Evolutionary conservation across 2,888 invertebrate genomes (phyloP).

Genomic region (Lithophane leautieri): DNA sequence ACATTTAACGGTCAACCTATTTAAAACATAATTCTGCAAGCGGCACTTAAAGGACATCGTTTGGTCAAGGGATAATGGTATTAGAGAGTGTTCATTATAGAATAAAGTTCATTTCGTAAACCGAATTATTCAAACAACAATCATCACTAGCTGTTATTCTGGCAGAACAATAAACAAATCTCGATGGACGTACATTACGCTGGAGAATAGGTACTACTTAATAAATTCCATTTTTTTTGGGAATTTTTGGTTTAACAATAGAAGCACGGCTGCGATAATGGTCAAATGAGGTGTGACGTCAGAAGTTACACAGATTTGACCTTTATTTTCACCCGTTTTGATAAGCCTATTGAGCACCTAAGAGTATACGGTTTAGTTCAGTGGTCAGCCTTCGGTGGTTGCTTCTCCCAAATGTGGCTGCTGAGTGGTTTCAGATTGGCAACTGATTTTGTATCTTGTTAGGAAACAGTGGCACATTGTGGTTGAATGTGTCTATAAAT

Average conservation of each 20-base stretch:
- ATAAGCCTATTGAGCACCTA: not conserved
- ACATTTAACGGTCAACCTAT: not conserved
- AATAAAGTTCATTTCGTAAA: slow-evolving; percentile 25
- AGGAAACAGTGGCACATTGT: not conserved
- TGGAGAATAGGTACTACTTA: slow-evolving; percentile 26
- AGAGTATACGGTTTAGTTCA: not conserved
- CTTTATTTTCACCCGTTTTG: slow-evolving; percentile 34
- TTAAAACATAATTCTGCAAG: not conserved
- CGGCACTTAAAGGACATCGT: not conserved
- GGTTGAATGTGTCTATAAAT: not conserved
- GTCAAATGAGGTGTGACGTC: slow-evolving; percentile 57
- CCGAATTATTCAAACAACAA: slow-evolving; percentile 37
- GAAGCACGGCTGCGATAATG: slow-evolving; percentile 35
- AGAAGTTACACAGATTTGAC: slow-evolving; percentile 20
- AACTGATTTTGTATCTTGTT: not conserved
- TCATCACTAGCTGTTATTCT: slow-evolving; percentile 33
- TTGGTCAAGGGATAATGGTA: slow-evolving; percentile 19
- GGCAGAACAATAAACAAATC: slow-evolving; percentile 53
- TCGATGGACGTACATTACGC: slow-evolving; percentile 41
- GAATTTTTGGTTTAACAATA: slow-evolving; percentile 57
- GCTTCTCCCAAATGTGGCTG: not conserved
- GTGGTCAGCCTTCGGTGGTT: not conserved
- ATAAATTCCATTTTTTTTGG: slow-evolving; percentile 51
- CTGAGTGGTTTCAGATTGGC: not conserved
- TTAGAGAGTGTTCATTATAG: slow-evolving; percentile 27